phyloP scores from a whole-genome alignment of 2,888 invertebrate species.

The Piscicola geometra region DNA sequence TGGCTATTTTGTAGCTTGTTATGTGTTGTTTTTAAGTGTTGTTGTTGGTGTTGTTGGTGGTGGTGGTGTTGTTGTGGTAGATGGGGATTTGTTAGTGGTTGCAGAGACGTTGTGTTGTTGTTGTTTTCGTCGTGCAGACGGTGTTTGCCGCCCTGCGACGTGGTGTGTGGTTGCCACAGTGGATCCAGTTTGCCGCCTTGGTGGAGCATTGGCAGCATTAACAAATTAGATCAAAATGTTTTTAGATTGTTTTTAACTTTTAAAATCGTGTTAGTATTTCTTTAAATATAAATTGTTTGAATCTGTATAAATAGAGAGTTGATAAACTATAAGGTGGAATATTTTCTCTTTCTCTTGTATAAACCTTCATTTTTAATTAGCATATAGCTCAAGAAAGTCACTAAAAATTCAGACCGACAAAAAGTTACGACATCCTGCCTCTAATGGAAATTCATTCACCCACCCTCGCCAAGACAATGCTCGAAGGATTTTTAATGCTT shows the following conservation, averaged over 20 bases:
- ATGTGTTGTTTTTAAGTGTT: background rate
- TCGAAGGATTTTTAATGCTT: too few species aligned
- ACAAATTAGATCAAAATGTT: background rate
- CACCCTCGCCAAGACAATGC: too few species aligned
- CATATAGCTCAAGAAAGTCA: too few species aligned
- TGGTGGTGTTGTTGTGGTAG: background rate
- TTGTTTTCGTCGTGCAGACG: constrained; percentile 3
- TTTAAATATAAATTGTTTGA: too few species aligned
- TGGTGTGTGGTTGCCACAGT: background rate
- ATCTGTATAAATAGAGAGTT: too few species aligned
- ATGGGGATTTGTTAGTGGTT: background rate
- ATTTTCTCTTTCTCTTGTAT: too few species aligned
- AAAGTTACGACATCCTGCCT: too few species aligned
- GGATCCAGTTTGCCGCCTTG: background rate
- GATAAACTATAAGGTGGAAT: too few species aligned
- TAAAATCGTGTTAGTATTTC: background rate
- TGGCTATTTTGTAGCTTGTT: background rate
- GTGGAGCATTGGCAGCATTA: background rate
- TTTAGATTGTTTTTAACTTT: constrained; percentile 15
- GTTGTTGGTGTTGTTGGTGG: background rate
- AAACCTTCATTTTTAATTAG: too few species aligned
- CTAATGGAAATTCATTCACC: too few species aligned
- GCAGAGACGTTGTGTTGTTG: background rate
- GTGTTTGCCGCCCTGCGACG: background rate
- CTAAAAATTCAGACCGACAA: too few species aligned